Evolutionary conservation across 1,140 invertebrate genomes (phyloP).

Genomic region (Drosophila kikkawai): DNA sequence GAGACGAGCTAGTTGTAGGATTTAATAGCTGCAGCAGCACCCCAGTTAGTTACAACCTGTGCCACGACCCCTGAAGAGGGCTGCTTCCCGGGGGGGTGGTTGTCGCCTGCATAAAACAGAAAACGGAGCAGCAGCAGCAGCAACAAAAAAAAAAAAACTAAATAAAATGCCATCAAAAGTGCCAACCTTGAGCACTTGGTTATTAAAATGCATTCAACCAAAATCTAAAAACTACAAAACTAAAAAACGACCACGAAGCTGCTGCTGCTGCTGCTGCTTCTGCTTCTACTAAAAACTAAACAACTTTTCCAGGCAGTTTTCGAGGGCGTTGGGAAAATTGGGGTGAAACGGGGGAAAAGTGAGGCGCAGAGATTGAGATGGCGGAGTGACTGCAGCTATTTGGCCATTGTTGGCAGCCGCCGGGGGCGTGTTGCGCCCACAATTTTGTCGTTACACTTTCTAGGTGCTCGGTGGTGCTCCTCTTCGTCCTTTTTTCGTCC

Average conservation of each 20-base stretch:
- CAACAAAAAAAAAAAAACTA: conserved; percentile 38
- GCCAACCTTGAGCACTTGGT: conserved; percentile 81
- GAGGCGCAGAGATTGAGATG: conserved; percentile 49
- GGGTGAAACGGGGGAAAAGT: conserved; percentile 17
- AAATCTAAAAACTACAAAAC: conserved; percentile 82
- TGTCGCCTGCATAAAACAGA: conserved; percentile 61
- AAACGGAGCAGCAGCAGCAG: conserved; percentile 10
- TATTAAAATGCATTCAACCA: conserved; percentile 83
- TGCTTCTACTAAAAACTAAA: conserved; percentile 57
- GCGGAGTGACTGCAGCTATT: conserved; percentile 62
- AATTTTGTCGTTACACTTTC: conserved; percentile 83
- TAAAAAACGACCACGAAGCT: conserved; percentile 60
- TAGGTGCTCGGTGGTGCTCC: conserved; percentile 41
- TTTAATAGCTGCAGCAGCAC: conserved; percentile 71
- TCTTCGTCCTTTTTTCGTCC: conserved; percentile 2
- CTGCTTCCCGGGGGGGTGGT: conserved; percentile 18
- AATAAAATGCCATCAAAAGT: conserved; percentile 79
- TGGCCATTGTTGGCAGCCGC: conserved; percentile 74
- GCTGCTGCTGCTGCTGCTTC: conserved; percentile 12
- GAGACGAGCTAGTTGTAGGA: conserved; percentile 57
- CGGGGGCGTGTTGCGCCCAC: conserved; percentile 58
- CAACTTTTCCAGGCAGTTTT: conserved; percentile 56
- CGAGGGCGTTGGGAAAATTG: background rate
- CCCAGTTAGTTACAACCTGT: conserved; percentile 78
- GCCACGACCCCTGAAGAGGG: conserved; percentile 39